A percentile compares a stretch with the other conserved stretches of the same genome.
Conservation (phyloP, 2,113 vertebrate genomes). For the Cebus imitator region DNA sequence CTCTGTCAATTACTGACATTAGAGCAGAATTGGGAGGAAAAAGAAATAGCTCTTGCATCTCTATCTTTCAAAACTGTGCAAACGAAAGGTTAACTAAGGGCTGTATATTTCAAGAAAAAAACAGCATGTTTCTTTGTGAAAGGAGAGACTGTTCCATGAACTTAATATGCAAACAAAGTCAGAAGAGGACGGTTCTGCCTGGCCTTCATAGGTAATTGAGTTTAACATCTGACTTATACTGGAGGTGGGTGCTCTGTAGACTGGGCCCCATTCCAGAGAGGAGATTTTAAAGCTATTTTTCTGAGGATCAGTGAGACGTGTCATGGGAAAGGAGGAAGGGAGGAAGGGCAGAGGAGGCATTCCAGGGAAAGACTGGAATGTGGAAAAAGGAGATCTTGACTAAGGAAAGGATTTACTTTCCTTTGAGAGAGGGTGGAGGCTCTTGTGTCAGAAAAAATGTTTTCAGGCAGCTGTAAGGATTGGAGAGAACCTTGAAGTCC, state of each 20-base stretch:
- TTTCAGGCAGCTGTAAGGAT: neutral
- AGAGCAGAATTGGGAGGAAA: neutral
- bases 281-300: neutral
- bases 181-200: neutral
- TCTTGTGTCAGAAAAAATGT: neutral
- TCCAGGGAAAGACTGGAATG: neutral
- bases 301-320: neutral
- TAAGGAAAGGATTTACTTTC: neutral
- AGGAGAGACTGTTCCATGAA: neutral
- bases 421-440: neutral
- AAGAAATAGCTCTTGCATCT: neutral
- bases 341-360: fast-evolving
- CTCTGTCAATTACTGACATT: neutral
- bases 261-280: neutral
- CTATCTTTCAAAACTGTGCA: neutral
- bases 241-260: neutral
- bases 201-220: neutral
- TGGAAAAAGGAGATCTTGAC: neutral
- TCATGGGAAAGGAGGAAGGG: neutral
- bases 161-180: neutral
- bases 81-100: neutral
- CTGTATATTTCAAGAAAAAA: neutral
- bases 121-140: neutral
- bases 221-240: neutral
- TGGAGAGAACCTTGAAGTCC: neutral